phyloP scores from a whole-genome alignment of 2,113 vertebrate genomes.

The Eclectus roratus region DNA sequence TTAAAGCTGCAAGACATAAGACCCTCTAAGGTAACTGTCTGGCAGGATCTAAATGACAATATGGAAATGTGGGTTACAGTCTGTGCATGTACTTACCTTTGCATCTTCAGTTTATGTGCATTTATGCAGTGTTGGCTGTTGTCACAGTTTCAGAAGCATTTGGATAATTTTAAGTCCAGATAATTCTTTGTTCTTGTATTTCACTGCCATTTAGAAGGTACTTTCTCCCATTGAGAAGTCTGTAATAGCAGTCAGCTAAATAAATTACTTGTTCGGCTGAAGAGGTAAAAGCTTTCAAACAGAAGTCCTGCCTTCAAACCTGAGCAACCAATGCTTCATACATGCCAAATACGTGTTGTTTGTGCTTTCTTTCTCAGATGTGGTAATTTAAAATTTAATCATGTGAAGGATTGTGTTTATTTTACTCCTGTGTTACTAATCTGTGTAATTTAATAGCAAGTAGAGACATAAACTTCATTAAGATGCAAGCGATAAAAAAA shows the following conservation, averaged over 20 bases:
- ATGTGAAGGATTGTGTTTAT: conserved; percentile 24
- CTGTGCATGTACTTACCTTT: neutral
- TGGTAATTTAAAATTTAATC: conserved; percentile 30
- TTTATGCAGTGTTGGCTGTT: neutral
- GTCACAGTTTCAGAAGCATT: neutral
- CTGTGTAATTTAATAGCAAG: conserved; percentile 50
- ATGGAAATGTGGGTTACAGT: neutral
- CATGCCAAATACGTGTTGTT: neutral
- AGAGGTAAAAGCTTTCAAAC: neutral
- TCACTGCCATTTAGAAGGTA: neutral
- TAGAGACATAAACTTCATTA: conserved; percentile 39
- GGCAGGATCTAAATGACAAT: neutral
- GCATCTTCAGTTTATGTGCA: neutral
- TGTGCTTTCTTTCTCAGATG: conserved; percentile 10
- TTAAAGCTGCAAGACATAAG: neutral
- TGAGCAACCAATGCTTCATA: neutral
- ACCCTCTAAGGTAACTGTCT: neutral
- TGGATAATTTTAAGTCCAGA: neutral
- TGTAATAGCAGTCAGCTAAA: neutral
- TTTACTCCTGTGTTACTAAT: conserved; percentile 59
- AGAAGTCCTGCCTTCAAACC: neutral
- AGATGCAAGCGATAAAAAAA: neutral
- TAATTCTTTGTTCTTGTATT: neutral
- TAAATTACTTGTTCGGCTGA: neutral
- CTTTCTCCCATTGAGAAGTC: neutral